phyloP scores from a whole-genome alignment of 2,888 invertebrate species.

The Neoscelio sp. region DNA sequence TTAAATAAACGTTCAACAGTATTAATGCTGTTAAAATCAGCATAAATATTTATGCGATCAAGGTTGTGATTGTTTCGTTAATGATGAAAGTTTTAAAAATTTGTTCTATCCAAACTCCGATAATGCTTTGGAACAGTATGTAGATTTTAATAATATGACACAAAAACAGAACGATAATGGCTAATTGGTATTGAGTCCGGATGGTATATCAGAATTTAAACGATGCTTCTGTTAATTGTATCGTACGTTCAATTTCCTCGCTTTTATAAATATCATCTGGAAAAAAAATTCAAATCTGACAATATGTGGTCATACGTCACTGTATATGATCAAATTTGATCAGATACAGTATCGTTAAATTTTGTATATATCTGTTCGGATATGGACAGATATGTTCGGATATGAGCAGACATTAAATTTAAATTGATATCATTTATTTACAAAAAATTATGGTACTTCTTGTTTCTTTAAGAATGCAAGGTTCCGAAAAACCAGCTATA shows the following conservation, averaged over 20 bases:
- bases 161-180: neutral
- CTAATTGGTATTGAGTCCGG: slow-evolving; percentile 9
- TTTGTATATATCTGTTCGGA: too few relatives aligned
- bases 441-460: too few relatives aligned
- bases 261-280: slow-evolving; percentile 9
- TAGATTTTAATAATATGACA: neutral
- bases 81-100: slow-evolving; percentile 3
- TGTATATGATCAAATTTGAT: too few relatives aligned
- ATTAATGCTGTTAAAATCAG: slow-evolving; percentile 33
- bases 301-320: too few relatives aligned
- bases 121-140: neutral
- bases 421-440: too few relatives aligned
- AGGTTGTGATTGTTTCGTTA: slow-evolving; percentile 10
- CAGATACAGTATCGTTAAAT: too few relatives aligned
- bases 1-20: slow-evolving; percentile 43
- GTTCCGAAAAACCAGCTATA: too few relatives aligned
- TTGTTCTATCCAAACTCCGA: neutral
- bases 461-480: too few relatives aligned
- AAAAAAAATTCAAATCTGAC: too few relatives aligned
- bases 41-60: slow-evolving; percentile 35
- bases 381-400: too few relatives aligned
- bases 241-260: neutral
- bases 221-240: neutral
- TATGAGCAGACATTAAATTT: too few relatives aligned
- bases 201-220: slow-evolving; percentile 4